Evolutionary conservation across 2,797 vertebrate genomes (phyloP).

Genomic region (Ptychobarbus kaznakovi): DNA sequence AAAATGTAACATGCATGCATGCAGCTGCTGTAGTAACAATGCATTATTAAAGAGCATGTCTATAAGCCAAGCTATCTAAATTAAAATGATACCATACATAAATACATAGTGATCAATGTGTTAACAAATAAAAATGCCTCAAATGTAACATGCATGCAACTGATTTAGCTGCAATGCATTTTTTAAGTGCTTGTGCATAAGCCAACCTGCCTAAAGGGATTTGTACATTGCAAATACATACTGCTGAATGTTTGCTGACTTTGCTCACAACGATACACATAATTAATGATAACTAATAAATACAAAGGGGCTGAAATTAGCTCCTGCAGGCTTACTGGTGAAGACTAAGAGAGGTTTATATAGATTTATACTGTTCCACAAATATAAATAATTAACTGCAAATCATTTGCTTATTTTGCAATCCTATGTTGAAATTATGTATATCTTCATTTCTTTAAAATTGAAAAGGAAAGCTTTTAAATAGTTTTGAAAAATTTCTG

Average conservation of each 20-base stretch:
- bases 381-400: background rate
- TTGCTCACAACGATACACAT: slow-evolving; percentile 64
- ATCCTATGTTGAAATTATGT: background rate
- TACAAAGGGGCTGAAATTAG: background rate
- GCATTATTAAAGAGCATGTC: background rate
- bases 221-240: slow-evolving; percentile 68
- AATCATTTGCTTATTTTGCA: background rate
- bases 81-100: background rate
- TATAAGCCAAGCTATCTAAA: slow-evolving; percentile 26
- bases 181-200: background rate
- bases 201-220: slow-evolving; percentile 13
- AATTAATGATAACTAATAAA: background rate
- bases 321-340: background rate
- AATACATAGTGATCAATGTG: background rate
- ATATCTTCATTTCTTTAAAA: background rate
- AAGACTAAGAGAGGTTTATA: too few relatives aligned
- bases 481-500: background rate
- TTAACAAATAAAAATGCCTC: background rate
- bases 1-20: slow-evolving; percentile 49
- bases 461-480: background rate
- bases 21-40: background rate
- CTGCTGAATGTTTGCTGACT: slow-evolving; percentile 70
- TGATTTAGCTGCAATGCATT: background rate
- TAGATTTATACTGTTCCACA: background rate
- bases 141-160: background rate